Percentiles rank a stretch among this genome's conserved stretches.
These are phyloP conservation scores for Ceratothoa steindachneri DNA, from an alignment of 2,888 invertebrate genomes.

Conservation along the genomic window DNA sequence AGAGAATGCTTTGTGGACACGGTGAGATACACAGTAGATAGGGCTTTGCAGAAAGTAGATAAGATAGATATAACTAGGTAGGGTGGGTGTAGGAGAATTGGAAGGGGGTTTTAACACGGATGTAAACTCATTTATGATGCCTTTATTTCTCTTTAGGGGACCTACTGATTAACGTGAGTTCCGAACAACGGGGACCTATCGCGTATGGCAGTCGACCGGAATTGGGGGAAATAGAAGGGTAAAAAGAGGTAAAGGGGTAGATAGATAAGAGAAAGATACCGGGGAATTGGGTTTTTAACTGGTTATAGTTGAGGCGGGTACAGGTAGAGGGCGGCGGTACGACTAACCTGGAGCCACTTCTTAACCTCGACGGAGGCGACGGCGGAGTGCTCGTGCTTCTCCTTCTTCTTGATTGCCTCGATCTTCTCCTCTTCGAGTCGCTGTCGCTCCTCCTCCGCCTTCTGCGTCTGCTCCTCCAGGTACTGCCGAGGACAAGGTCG, in stretches of 20 bases:
- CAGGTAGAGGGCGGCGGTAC: neutral
- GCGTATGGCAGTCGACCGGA: neutral
- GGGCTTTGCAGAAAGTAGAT: no score
- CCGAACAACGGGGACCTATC: no score
- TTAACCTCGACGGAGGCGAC: conserved; percentile 95
- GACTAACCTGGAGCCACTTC: conserved; percentile 73
- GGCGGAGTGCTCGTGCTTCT: conserved; percentile 91
- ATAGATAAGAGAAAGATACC: neutral
- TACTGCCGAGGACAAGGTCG: conserved; percentile 63
- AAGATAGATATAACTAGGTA: no score
- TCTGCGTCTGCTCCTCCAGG: conserved; percentile 75
- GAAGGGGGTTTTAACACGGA: no score
- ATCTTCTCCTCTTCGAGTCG: conserved; percentile 54
- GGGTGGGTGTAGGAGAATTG: no score
- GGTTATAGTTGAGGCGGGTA: no score
- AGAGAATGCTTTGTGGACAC: no score
- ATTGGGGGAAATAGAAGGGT: neutral
- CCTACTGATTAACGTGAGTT: no score
- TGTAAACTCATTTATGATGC: no score
- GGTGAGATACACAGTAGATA: no score
- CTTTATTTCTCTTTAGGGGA: no score
- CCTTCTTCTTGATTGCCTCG: conserved; percentile 83
- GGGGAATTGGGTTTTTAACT: no score
- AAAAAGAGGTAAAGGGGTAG: neutral
- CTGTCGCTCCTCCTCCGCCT: conserved; percentile 66